phyloP scores from a whole-genome alignment of 2,888 invertebrate genomes.

The Conomelus anceps region DNA sequence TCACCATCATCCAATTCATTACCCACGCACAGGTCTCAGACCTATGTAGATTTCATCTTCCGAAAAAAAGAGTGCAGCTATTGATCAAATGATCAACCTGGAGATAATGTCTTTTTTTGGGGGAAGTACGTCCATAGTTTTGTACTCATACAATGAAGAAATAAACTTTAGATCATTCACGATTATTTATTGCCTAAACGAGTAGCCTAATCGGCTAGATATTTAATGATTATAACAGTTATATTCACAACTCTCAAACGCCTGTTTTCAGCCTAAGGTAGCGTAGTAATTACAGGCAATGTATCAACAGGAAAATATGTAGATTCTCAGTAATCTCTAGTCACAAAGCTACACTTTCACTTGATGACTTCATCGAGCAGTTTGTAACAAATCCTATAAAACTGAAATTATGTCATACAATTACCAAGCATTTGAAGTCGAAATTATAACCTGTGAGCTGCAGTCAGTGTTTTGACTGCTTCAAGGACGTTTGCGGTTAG shows the following conservation, averaged over 20 bases:
- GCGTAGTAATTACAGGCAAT: neutral
- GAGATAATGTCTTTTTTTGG: too few species aligned
- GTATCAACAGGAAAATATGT: neutral
- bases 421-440: neutral
- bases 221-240: neutral
- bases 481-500: neutral
- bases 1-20: too few species aligned
- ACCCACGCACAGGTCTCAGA: too few species aligned
- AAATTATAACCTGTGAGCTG: neutral
- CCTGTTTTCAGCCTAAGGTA: neutral
- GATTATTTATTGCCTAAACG: neutral
- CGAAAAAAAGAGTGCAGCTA: too few species aligned
- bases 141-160: neutral
- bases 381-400: neutral
- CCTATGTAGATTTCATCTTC: too few species aligned
- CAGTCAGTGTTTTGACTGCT: neutral
- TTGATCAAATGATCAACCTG: too few species aligned
- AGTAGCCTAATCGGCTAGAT: neutral
- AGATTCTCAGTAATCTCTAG: neutral
- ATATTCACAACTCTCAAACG: neutral
- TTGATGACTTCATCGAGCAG: neutral
- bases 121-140: too few species aligned
- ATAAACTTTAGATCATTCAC: neutral
- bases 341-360: neutral
- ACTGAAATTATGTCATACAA: neutral